Conservation (phyloP, 1,140 invertebrate species). For the Drosophila lacteicornis region DNA sequence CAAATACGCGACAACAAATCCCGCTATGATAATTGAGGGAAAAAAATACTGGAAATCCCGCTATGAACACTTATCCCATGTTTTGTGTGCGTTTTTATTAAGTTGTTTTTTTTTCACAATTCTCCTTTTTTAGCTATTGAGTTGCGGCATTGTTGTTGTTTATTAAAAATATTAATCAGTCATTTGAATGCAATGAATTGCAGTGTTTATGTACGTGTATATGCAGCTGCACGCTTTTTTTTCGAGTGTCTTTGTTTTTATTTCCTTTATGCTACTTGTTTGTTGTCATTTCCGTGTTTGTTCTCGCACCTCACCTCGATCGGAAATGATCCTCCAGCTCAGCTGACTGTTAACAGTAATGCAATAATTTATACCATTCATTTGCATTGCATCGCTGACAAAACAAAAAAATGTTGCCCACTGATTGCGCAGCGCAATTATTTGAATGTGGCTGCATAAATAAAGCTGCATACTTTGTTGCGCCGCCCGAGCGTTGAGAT, state of each 20-base stretch:
- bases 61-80: slow-evolving; percentile 52
- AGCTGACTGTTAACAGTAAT: slow-evolving; percentile 69
- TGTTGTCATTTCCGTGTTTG: slow-evolving; percentile 21
- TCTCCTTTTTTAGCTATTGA: slow-evolving; percentile 39
- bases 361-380: slow-evolving; percentile 76
- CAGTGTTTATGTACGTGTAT: slow-evolving; percentile 43
- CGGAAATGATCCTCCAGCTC: slow-evolving; percentile 13
- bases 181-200: slow-evolving; percentile 84
- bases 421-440: slow-evolving; percentile 66
- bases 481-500: slow-evolving; percentile 35
- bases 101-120: slow-evolving; percentile 22
- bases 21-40: slow-evolving; percentile 35
- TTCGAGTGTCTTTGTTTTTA: slow-evolving; percentile 32
- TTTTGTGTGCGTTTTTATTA: slow-evolving; percentile 31
- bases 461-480: slow-evolving; percentile 65
- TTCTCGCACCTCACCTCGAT: not conserved
- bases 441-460: slow-evolving; percentile 55
- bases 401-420: slow-evolving; percentile 51
- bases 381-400: slow-evolving; percentile 66
- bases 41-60: slow-evolving; percentile 32
- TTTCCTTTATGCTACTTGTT: slow-evolving; percentile 25
- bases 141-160: slow-evolving; percentile 54
- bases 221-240: slow-evolving; percentile 2
- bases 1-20: slow-evolving; percentile 76
- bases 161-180: slow-evolving; percentile 84